Percentiles rank a stretch among this genome's conserved stretches.
Conservation (phyloP, 2,888 invertebrate species). For the Diaprepes abbreviatus region DNA sequence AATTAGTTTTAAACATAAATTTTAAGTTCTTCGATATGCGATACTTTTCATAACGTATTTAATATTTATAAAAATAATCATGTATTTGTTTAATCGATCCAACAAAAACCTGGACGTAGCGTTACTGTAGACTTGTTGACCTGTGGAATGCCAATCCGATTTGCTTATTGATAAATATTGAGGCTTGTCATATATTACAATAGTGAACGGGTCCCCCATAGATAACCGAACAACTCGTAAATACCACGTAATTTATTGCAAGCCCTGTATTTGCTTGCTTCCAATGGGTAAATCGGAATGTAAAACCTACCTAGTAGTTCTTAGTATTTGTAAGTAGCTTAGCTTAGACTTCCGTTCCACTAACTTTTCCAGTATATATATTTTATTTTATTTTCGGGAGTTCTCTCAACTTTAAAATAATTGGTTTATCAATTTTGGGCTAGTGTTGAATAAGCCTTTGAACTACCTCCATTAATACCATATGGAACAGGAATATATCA, state of each 20-base stretch:
- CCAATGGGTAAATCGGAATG: slow-evolving; percentile 32
- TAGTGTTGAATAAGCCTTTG: too few species aligned
- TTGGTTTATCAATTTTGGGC: too few species aligned
- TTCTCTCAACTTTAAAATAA: slow-evolving; percentile 35
- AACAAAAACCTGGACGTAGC: slow-evolving; percentile 1
- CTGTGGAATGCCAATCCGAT: slow-evolving; percentile 44
- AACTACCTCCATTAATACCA: too few species aligned
- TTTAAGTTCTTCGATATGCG: too few species aligned
- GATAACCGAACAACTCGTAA: too few species aligned
- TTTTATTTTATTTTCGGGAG: slow-evolving; percentile 40
- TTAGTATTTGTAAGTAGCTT: slow-evolving; percentile 31
- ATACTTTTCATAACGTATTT: too few species aligned
- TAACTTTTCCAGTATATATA: slow-evolving; percentile 37
- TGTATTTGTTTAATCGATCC: slow-evolving; percentile 6
- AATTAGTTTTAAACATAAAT: too few species aligned
- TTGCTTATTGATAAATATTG: slow-evolving; percentile 27
- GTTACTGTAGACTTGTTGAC: slow-evolving; percentile 29
- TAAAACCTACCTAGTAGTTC: slow-evolving; percentile 29
- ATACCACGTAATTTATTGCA: not conserved
- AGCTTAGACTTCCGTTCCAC: slow-evolving; percentile 28
- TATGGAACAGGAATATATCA: too few species aligned
- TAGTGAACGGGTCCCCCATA: too few species aligned
- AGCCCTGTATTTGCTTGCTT: slow-evolving; percentile 22
- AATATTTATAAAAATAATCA: too few species aligned
- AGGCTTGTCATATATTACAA: not conserved